Percentiles rank a stretch among this genome's conserved stretches.
Evolutionary conservation across 2,888 invertebrate genomes (phyloP).

Genomic region (Eueremaeus valkanovi): DNA sequence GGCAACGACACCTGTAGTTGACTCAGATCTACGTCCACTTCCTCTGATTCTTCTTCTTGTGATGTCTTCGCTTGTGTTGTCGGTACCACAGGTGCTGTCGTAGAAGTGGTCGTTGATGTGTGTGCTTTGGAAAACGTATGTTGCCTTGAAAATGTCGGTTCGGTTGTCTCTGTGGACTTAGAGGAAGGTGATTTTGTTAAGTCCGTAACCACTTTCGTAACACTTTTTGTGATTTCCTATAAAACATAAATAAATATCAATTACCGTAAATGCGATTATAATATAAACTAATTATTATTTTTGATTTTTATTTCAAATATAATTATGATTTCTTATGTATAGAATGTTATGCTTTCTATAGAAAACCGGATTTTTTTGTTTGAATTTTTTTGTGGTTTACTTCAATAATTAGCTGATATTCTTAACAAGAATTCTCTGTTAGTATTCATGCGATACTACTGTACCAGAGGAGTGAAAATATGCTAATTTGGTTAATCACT

Average conservation of each 20-base stretch:
- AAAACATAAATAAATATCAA: background rate
- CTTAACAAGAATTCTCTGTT: no score
- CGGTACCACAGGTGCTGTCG: background rate
- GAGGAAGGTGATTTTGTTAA: background rate
- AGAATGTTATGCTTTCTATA: no score
- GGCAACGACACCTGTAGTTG: constrained; percentile 44
- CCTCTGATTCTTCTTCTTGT: background rate
- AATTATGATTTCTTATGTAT: no score
- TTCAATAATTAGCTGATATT: no score
- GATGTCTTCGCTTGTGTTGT: background rate
- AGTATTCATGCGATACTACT: no score
- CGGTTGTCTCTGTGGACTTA: background rate
- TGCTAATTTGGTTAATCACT: no score
- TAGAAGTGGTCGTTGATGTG: background rate
- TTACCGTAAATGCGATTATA: background rate
- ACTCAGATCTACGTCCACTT: constrained; percentile 30
- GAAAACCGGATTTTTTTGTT: background rate
- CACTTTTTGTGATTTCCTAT: background rate
- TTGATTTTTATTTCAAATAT: background rate
- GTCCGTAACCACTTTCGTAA: background rate
- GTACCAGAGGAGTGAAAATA: no score
- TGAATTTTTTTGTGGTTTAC: background rate
- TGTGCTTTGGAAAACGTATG: background rate
- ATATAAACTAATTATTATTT: no score
- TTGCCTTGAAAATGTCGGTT: background rate